Evolutionary conservation across 64 coral and sea anemone genomes (phyloP).

Genomic region (Dendronephthya gigantea): DNA sequence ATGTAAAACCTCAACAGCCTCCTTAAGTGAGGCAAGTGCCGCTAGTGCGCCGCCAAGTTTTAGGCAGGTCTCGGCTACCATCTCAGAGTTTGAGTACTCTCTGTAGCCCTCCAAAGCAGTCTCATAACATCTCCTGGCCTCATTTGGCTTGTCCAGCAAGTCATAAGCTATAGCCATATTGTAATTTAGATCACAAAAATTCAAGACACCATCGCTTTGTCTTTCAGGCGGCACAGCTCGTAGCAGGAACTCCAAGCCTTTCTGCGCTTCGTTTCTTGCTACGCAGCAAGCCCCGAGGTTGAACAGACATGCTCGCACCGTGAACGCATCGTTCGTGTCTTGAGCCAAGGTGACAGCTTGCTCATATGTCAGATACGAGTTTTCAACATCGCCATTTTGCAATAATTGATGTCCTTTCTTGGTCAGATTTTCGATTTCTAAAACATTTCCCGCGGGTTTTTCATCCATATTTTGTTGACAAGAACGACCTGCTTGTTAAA

Average conservation of each 20-base stretch:
- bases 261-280: constrained; percentile 62
- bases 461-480: neutral
- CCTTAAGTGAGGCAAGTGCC: constrained; percentile 27
- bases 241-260: constrained; percentile 67
- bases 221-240: constrained; percentile 79
- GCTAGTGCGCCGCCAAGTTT: constrained; percentile 55
- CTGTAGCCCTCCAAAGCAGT: constrained; percentile 54
- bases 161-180: constrained; percentile 88
- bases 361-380: constrained; percentile 61
- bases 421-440: constrained; percentile 59
- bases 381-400: constrained; percentile 51
- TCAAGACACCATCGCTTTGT: constrained; percentile 56
- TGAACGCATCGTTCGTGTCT: constrained; percentile 61
- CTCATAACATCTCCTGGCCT: constrained; percentile 63
- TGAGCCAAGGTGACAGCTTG: constrained; percentile 54
- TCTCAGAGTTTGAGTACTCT: constrained; percentile 61
- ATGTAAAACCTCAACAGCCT: constrained; percentile 54
- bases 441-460: neutral
- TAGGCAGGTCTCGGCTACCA: constrained; percentile 69
- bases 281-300: constrained; percentile 93
- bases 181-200: constrained; percentile 85
- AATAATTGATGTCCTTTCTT: constrained; percentile 60
- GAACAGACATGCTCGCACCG: constrained; percentile 81
- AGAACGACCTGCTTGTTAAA: no score
- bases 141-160: constrained; percentile 35